A percentile compares a stretch with the other conserved stretches of the same genome.
Conservation (phyloP, 2,888 invertebrate species). For the Temnothorax ravouxi region DNA sequence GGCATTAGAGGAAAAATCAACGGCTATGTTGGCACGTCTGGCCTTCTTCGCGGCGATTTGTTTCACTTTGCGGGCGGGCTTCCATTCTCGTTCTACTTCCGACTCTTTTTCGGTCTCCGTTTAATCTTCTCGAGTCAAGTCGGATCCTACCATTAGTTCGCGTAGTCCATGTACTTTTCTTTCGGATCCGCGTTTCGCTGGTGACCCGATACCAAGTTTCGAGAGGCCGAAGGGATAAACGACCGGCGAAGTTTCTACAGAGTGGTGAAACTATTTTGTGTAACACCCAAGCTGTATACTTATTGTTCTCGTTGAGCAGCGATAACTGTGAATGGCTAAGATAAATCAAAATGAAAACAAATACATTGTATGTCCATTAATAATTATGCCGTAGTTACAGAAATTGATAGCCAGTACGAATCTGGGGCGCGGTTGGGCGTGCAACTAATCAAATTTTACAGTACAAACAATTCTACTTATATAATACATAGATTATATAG, state of each 20-base stretch:
- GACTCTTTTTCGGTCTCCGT: conserved; percentile 71
- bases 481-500: not conserved
- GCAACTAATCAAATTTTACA: not conserved
- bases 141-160: conserved; percentile 74
- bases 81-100: conserved; percentile 62
- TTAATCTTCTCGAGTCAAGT: conserved; percentile 74
- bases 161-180: conserved; percentile 55
- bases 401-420: not conserved
- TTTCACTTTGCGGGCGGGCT: conserved; percentile 72
- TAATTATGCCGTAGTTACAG: not conserved
- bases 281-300: conserved; percentile 6
- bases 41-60: conserved; percentile 71
- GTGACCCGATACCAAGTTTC: conserved; percentile 49
- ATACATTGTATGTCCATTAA: not conserved
- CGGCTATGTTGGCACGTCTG: conserved; percentile 59
- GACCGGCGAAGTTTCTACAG: conserved; percentile 45
- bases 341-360: not conserved
- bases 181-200: conserved; percentile 37
- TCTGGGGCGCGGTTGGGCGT: not conserved
- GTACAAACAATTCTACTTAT: not conserved
- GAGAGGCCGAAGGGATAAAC: conserved; percentile 34
- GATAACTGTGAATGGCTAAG: not conserved
- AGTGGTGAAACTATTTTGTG: conserved; percentile 34
- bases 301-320: not conserved
- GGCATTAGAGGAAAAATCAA: conserved; percentile 68